Evolutionary conservation across 1,140 invertebrate species (phyloP), one percentile per base, ranked within the genome.

Genomic region (Uloborus diversus): DNA sequence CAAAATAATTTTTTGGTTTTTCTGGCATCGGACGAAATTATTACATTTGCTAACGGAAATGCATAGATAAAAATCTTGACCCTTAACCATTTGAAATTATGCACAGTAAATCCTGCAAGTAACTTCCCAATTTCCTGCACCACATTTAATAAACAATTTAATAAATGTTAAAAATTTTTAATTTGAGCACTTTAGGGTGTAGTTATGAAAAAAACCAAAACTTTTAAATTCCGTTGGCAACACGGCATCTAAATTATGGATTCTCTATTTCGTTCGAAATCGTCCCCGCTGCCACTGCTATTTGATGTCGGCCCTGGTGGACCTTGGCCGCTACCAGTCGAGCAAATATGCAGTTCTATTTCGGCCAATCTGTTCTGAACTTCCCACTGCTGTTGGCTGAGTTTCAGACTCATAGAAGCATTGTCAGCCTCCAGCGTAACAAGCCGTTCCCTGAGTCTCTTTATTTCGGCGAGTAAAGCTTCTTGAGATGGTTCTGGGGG

Each of bases 301-400:
- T 4, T 61, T 14, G 56, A 49, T 2, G 33, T 56, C 7, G 66
- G 61, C 17, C 49, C 28, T 49, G 57, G 57, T 13, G 59, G 57
- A 20, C 59, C 70, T 3, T 78, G 49, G 11, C 37, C 42, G 23
- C 42, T 30, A 42, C 66, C 23, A 17, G 25, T 14, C 37, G 71
- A 35, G 62, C 81, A 82, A 3, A 98, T 96, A 87, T 98, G 96
- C 94, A 98, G 95, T 87, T 99, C 96, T 71, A 99, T 97, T 86
- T 98, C 97, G 56, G 96, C 94, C 81, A 98, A 87, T 82, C 96
- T 91, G 86, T 96, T 93, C 85, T 98, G 95, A 35, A 98, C 92
- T 85, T 97, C 95, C 94, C 95, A 96, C 85, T 97, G 95, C 84
- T 97, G 95, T 84, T 97, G 95, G 85, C 92, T 96, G 3, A 98